Conservation (phyloP, 2,113 vertebrate species). For the Dasypus novemcinctus region DNA sequence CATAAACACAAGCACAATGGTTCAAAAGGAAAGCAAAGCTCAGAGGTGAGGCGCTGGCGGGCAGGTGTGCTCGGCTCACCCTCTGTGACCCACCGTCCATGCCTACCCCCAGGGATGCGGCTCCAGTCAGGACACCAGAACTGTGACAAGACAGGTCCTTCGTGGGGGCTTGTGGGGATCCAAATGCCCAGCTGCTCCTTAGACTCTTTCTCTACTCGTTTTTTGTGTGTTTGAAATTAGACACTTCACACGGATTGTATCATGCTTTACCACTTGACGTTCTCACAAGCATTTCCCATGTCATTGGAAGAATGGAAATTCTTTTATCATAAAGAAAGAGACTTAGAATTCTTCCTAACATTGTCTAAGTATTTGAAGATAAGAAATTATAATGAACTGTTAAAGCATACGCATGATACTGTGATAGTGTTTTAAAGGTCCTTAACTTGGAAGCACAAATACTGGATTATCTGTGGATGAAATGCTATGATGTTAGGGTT, state of each 20-base stretch:
- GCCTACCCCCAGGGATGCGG: background rate
- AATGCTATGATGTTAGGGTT: background rate
- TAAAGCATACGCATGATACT: background rate
- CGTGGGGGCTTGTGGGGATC: background rate
- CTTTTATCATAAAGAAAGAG: background rate
- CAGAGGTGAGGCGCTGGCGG: background rate
- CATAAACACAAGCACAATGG: no score
- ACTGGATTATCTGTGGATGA: background rate
- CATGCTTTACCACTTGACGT: background rate
- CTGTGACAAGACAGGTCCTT: background rate
- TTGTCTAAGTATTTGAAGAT: background rate
- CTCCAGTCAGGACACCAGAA: background rate
- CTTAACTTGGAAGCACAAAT: background rate
- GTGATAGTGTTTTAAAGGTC: background rate
- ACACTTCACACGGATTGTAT: background rate
- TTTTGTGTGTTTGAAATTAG: background rate
- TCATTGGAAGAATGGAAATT: background rate
- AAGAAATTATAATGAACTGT: background rate
- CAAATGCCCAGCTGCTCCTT: background rate
- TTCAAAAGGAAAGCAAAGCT: background rate
- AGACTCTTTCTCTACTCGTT: background rate
- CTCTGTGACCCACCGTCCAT: accelerated
- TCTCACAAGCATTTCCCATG: background rate
- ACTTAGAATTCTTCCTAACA: background rate
- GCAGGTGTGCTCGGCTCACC: background rate